These are phyloP conservation scores for Talpa occidentalis DNA, from an alignment of 2,113 vertebrate species.

Conservation along the genomic window DNA sequence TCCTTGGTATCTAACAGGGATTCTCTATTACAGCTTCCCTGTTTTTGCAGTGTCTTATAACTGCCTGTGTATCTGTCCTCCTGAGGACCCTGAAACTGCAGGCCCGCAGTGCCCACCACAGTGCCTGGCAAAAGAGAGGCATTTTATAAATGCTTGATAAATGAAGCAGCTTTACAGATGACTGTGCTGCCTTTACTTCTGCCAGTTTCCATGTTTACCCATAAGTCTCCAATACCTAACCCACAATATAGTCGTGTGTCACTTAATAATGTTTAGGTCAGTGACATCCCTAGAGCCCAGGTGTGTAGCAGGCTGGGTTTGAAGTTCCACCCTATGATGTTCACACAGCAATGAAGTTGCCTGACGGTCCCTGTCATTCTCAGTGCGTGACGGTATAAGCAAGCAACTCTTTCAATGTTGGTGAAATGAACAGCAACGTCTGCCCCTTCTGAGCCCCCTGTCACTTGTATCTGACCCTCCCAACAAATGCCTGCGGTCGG, in stretches of 20 bases:
- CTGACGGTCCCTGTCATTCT: no score
- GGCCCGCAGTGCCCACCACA: no score
- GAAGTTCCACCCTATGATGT: no score
- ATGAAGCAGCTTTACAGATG: neutral
- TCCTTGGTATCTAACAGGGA: neutral
- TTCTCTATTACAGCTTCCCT: neutral
- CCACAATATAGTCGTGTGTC: neutral
- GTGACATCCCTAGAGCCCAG: neutral
- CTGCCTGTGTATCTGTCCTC: fast-evolving
- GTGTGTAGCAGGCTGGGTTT: neutral
- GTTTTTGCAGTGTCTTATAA: no score
- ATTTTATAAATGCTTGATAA: neutral
- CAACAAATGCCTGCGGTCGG: fast-evolving
- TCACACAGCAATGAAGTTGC: no score
- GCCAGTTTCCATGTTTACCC: neutral
- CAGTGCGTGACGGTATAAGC: neutral
- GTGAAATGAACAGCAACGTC: neutral
- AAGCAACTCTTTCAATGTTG: fast-evolving
- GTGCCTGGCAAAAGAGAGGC: no score
- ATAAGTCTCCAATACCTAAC: no score
- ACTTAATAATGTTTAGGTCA: neutral
- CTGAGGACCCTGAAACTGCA: neutral
- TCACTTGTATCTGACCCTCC: neutral
- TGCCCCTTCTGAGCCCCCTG: neutral
- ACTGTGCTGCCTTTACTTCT: no score